These are phyloP conservation scores for Yasuhikotakia modesta DNA, from an alignment of 2,797 vertebrate genomes.

Conservation along the genomic window DNA sequence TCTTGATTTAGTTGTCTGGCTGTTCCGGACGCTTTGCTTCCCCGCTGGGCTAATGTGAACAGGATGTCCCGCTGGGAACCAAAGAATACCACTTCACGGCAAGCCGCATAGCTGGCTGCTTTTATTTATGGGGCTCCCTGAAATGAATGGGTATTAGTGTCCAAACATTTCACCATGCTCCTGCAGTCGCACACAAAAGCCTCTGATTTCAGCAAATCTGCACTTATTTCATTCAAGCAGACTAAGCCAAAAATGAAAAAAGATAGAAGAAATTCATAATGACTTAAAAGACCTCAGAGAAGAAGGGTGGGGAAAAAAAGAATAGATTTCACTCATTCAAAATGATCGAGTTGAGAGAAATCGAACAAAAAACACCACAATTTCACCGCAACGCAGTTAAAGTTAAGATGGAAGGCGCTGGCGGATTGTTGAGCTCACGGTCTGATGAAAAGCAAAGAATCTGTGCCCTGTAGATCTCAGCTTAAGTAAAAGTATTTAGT, in stretches of 20 bases:
- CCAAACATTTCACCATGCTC: constrained; percentile 99
- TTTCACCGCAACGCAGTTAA: constrained; percentile 69
- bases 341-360: constrained; percentile 55
- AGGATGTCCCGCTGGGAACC: constrained; percentile 96
- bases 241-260: constrained; percentile 74
- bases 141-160: constrained; percentile 99
- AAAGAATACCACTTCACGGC: constrained; percentile 99
- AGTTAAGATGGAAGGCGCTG: constrained; percentile 70
- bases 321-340: constrained; percentile 54
- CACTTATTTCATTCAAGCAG: constrained; percentile 99
- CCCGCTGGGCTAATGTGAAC: constrained; percentile 98
- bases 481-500: constrained; percentile 42
- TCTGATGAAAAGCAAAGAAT: constrained; percentile 38
- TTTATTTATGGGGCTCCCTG: constrained; percentile 99
- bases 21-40: constrained; percentile 94
- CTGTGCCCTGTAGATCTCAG: constrained; percentile 17
- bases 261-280: constrained; percentile 79
- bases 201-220: constrained; percentile 99
- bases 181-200: constrained; percentile 99
- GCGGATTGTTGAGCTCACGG: constrained; percentile 37
- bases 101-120: constrained; percentile 96
- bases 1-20: constrained; percentile 99
- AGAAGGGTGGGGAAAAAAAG: constrained; percentile 60
- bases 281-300: constrained; percentile 82
- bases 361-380: constrained; percentile 64